Evolutionary conservation across 2,888 invertebrate genomes (phyloP), one percentile per base, ranked within the genome.

Genomic region (Parnassius mnemosyne): DNA sequence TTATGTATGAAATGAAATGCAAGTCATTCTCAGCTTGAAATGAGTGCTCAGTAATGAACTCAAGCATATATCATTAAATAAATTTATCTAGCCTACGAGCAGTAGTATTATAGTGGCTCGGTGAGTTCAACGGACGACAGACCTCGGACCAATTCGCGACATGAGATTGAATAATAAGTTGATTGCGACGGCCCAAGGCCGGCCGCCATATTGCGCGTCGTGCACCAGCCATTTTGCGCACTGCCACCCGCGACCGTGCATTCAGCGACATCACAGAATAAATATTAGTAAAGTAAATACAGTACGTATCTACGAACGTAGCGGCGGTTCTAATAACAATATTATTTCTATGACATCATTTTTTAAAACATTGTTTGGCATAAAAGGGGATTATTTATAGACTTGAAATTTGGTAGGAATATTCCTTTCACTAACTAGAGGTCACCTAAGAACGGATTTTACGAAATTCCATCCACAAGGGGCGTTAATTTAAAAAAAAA

Each of bases 81-180:
- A 71, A 67, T 63, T 65, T 73, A 78, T 75, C 71, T 77, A 70
- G 70, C 65, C 65, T 69, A 63, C 66, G 61, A 64, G 69, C 71
- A 74, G 66, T 70, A 72, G 71, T 72, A 73, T 71, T 76, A 71
- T 80, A 85, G 78, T 80, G 79, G 81, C 81, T 75, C 76, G 77
- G 74, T 69, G 71, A 75, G 87, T 85, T 90, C 88, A 87, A 83
- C 77, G 85, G 72, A 84, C 89, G 77, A 66, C 74, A 76, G 85
- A 85, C 91, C 90, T 90, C 91, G 91, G 82, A 88, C 90, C 87
- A 90, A 91, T 90, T 90, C 85, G 89, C 89, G 87, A 90, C 86
- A 89, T 86, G 89, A 89, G 90, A 91, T 90, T 91, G 90, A 90
- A 91, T 91, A 91, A 89, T 89, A 89, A 87, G 86, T 85, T 89